phyloP scores from a whole-genome alignment of 2,113 vertebrate species.

The Nothobranchius kuhntae region DNA sequence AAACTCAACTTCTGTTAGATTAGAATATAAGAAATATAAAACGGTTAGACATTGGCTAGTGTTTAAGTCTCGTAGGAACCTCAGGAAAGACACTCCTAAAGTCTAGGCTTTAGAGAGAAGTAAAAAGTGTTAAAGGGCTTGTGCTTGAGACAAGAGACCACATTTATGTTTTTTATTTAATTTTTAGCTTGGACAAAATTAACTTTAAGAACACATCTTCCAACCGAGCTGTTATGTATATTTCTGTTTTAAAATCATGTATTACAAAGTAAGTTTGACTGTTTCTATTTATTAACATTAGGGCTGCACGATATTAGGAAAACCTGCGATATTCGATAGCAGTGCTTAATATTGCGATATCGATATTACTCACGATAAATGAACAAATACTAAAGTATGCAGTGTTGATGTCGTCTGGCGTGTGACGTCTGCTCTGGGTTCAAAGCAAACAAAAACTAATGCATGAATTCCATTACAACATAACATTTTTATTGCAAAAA shows the following conservation, averaged over 20 bases:
- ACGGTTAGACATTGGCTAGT: slow-evolving; percentile 31
- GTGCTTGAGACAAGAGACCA: slow-evolving; percentile 4
- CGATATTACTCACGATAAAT: too few species aligned
- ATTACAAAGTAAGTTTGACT: neutral
- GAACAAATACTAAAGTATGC: too few species aligned
- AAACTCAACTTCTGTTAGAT: neutral
- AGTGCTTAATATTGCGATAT: too few species aligned
- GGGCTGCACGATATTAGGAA: too few species aligned
- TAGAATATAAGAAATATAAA: slow-evolving; percentile 14
- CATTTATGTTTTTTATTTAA: too few species aligned
- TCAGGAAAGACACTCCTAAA: slow-evolving; percentile 32
- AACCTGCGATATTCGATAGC: too few species aligned
- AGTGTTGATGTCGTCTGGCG: too few species aligned
- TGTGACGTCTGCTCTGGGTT: too few species aligned
- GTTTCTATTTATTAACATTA: too few species aligned
- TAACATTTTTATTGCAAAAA: too few species aligned
- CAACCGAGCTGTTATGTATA: neutral
- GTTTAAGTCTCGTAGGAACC: slow-evolving; percentile 29
- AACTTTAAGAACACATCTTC: neutral
- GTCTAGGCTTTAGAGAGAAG: slow-evolving; percentile 33
- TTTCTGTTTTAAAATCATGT: slow-evolving; percentile 9
- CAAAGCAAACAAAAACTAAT: too few species aligned
- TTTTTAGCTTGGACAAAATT: slow-evolving; percentile 4
- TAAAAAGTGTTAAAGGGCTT: slow-evolving; percentile 19
- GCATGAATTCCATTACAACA: too few species aligned